Base-by-base conservation (phyloP, 2,113 vertebrate species). In the Xenopus tropicalis region DNA sequence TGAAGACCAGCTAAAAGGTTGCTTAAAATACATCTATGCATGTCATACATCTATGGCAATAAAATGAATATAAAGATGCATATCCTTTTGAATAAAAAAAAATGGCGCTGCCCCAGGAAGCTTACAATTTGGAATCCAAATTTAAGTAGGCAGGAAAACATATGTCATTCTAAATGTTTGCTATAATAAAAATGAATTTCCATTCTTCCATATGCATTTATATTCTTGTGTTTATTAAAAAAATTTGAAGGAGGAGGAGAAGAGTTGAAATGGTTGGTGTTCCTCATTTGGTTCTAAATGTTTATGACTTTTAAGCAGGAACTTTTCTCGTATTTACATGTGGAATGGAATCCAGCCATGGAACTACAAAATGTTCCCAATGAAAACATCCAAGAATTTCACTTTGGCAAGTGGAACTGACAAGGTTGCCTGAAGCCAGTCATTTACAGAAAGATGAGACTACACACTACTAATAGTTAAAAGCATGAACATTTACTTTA, bases 311-410 rank as follows among this genome's bases (percentile, higher is more conserved):
- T n/a, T 83, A 74, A 81, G 81, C 80, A 74, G 37, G 66, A 80
- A 78, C 81, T 81, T 80, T 46, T 43, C 79, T 74, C 10, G 0
- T 86, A 83, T 87, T 85, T 87, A 87, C 86, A 82, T 84, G 84
- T 79, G 86, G 82, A 81, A 71, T 84, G 84, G 82, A 84, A 51
- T 65, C 70, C 70, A 59, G 72, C 83, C 83, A 83, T 62, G 69
- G 77, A 19, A 66, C 75, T 79, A 84, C 86, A 83, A 82, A 85
- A 81, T 19, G 77, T 80, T 84, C 84, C 83, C 83, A 86, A 85
- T 83, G 81, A 83, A 87, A 87, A 86, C 78, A 86, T 83, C 78
- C 74, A 82, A 81, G 85, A 79, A 79, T 82, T 83, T 84, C 77
- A 12, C 77, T 84, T 84, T 86, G 84, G 82, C 83, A 83, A 65